A percentile compares a stretch with the other conserved stretches of the same genome.
Conservation (phyloP, 2,888 invertebrate species). For the Melieria crassipennis region DNA sequence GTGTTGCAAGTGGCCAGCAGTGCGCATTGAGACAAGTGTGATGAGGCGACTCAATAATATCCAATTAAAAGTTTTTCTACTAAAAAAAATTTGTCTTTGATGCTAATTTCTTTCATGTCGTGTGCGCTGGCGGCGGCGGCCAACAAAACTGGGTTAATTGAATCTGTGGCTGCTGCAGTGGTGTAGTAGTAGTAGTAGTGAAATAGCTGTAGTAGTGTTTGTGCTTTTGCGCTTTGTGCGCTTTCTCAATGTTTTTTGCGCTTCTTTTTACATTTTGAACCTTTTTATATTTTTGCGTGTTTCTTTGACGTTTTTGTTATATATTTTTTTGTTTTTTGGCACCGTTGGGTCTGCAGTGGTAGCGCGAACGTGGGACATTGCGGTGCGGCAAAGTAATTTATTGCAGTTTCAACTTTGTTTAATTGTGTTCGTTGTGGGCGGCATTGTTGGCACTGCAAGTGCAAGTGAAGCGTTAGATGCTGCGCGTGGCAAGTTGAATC, state of each 20-base stretch:
- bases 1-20: too few relatives aligned
- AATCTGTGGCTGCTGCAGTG: constrained; percentile 3
- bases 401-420: constrained; percentile 27
- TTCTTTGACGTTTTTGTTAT: background rate
- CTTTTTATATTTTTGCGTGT: background rate
- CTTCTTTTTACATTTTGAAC: background rate
- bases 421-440: constrained; percentile 16
- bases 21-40: background rate
- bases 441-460: background rate
- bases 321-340: background rate
- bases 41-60: constrained; percentile 12
- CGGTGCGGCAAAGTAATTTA: constrained; percentile 15
- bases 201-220: too few relatives aligned
- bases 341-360: background rate
- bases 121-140: background rate
- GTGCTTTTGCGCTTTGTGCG: background rate
- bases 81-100: constrained; percentile 11
- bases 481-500: background rate
- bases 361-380: too few relatives aligned
- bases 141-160: constrained; percentile 25
- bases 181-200: background rate
- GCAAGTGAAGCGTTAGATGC: background rate
- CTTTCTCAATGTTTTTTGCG: background rate
- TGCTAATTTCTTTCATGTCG: constrained; percentile 17
- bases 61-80: constrained; percentile 32